Evolutionary conservation across 2,113 vertebrate genomes (phyloP), one percentile per base, ranked within the genome.

Genomic region (Phoenicopterus ruber): DNA sequence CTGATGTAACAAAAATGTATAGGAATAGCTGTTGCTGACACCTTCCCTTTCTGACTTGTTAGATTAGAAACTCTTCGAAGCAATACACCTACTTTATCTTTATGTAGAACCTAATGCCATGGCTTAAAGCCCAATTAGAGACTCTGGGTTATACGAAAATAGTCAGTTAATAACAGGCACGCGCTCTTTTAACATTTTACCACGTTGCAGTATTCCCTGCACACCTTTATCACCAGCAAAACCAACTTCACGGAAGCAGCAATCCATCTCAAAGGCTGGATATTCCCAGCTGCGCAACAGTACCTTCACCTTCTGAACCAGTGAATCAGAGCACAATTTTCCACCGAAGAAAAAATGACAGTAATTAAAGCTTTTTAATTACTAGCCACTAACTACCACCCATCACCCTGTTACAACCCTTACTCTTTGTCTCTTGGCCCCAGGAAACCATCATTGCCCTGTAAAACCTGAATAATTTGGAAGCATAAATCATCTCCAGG

Each of bases 361-460:
- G 34, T 31, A 84, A 93, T 94, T 89, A 93, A 67, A 94, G 32
- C 13, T 38, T 71, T 78, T 94, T 92, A 94, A 89, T 83, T 82
- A 83, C 28, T 65, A 54, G 32, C n/a, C 55, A 67, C 47, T 55
- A 40, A 46, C 44, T 47, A 57, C 46, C 67, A 65, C 40, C 15
- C 32, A 36, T 18, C 22, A 32, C 40, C 54, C 29, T 18, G 4
- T 40, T 44, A 74, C 34, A 58, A 22, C 16, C 31, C 47, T 66
- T 20, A 3, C 13, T 76, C 32, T 69, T 25, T 31, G 42, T 10
- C 62, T 57, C 50, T 73, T 16, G 2, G 22, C 47, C 71, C 38
- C 63, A 70, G 49, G 49, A 91, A 71, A 46, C 2, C 0, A 0
- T 26, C 25, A 8, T 4, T 61, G 82, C 62, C 62, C 88, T 77